Conservation (phyloP, 2,113 vertebrate species). For the Protobothrops flavoviridis region DNA sequence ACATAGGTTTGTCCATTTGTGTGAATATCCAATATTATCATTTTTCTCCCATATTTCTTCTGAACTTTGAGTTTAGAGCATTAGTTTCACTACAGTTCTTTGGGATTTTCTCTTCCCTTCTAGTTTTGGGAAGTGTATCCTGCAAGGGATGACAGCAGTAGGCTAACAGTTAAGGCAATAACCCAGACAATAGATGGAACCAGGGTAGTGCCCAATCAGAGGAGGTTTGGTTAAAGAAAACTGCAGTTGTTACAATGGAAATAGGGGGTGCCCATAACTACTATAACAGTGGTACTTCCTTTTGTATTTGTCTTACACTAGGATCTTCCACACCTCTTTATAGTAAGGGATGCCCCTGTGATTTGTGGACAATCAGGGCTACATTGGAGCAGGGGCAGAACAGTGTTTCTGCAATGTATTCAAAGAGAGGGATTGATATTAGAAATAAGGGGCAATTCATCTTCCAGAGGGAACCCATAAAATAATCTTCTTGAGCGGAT, state of each 20-base stretch:
- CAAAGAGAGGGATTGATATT: neutral
- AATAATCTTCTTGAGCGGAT: neutral
- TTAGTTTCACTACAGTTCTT: neutral
- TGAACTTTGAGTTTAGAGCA: neutral
- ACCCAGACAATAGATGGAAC: neutral
- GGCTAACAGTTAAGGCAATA: neutral
- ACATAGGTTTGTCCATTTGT: neutral
- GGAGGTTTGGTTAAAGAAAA: neutral
- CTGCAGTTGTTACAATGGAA: neutral
- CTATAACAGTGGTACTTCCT: neutral
- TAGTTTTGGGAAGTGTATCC: neutral
- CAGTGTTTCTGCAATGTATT: neutral
- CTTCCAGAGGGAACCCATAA: neutral
- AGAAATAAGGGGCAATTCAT: neutral
- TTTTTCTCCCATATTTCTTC: neutral
- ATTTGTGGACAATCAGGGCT: neutral
- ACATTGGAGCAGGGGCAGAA: neutral
- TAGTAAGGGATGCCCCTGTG: neutral
- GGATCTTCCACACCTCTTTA: neutral
- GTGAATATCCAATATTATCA: neutral
- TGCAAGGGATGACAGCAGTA: neutral
- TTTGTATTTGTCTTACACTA: neutral
- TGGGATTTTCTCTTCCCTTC: neutral
- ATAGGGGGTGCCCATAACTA: neutral
- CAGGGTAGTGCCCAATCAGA: neutral